Evolutionary conservation across 2,113 vertebrate species (phyloP).

Genomic region (Sander lucioperca): DNA sequence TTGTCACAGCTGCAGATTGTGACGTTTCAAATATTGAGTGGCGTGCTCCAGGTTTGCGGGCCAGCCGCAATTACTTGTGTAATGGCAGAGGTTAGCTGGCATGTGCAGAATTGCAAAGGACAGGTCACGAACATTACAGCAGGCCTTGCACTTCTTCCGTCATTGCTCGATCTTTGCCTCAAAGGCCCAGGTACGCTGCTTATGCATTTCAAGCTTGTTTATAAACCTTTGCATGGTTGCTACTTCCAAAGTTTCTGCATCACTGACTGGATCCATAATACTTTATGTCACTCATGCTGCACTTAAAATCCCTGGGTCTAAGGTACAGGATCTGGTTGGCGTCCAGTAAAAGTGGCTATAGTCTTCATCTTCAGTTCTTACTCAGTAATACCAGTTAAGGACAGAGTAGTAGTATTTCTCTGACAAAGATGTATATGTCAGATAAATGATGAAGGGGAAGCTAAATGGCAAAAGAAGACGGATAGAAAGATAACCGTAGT

Average conservation of each 20-base stretch:
- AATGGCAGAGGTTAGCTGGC: conserved; percentile 1
- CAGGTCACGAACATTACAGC: neutral
- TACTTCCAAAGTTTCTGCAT: conserved; percentile 24
- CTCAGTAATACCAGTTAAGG: conserved; percentile 6
- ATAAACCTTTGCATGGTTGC: conserved; percentile 9
- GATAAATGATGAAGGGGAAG: conserved; percentile 9
- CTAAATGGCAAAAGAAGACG: neutral
- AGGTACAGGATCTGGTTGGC: neutral
- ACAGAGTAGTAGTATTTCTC: neutral
- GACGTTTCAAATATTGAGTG: conserved; percentile 1
- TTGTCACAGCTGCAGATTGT: neutral
- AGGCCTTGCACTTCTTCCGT: neutral
- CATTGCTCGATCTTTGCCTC: neutral
- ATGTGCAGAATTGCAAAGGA: neutral
- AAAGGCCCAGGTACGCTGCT: neutral
- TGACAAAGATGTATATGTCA: neutral
- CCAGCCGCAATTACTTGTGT: neutral
- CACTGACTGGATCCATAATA: conserved; percentile 18
- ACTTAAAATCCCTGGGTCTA: neutral
- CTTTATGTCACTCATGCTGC: conserved; percentile 19
- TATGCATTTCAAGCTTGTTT: conserved; percentile 11
- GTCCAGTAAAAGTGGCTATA: neutral
- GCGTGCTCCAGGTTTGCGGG: no score
- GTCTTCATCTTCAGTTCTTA: neutral
- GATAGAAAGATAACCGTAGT: neutral